Base-by-base conservation (phyloP, 2,113 vertebrate species). In the Gavia stellata region DNA sequence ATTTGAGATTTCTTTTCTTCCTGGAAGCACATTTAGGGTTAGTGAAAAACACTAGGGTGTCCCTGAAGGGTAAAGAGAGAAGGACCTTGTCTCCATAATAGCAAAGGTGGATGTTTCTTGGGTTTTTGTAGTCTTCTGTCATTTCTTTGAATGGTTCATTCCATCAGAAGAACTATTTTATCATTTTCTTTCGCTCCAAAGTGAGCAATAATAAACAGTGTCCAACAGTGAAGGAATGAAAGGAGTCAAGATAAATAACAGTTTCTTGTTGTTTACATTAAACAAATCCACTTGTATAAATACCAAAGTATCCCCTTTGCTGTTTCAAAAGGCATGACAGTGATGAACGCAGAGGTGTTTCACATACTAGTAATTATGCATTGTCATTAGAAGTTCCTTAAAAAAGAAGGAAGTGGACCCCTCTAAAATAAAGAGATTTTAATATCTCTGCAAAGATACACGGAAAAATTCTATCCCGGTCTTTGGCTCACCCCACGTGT, bases 361-460 rank as follows among this genome's bases (percentile, higher is more conserved):
- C 11, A 11, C 5, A 3, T 52, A 3, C 29, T 36, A 12, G 7
- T 53, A 29, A 68, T 42, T 17, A 24, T 9, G 23, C 17, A 8
- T 17, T 24, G 7, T 47, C 17, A 14, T 88, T 59, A 59, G 28
- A 65, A 52, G 13, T 31, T 56, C n/a, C 13, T 59, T n/a, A 1
- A n/a, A 49, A 34, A 90, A 49, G 5, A 23, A 50, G 12, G 29
- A 49, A 29, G 58, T 7, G 9, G 38, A 42, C 1, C 4, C 5
- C 19, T 56, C 25, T 70, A 34, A 72, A 88, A 82, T 19, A 42
- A 47, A 71, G 20, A 50, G 7, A 0, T 10, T 14, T 1, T 12
- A 3, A 17, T 50, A 4, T 7, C 2, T 33, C 50, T n/a, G 13
- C 4, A 42, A 29, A 55, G 44, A 45, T 6, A 49, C 1, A 11